Conservation (phyloP, 2,797 vertebrate species). For the Megalops cyprinoides region DNA sequence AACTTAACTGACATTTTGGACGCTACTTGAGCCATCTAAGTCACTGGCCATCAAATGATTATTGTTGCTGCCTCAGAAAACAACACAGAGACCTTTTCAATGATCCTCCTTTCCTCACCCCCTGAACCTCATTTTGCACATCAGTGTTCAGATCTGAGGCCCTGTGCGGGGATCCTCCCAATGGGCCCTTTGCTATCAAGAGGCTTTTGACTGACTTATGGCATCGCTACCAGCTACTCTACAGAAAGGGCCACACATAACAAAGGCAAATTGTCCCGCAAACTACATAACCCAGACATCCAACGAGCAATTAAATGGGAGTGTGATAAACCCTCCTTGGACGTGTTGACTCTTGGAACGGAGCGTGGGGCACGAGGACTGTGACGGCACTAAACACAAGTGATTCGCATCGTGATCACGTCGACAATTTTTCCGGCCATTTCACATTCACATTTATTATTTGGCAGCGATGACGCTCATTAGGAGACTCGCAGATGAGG, state of each 20-base stretch:
- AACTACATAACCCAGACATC: not conserved
- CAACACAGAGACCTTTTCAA: no score
- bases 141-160: no score
- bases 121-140: no score
- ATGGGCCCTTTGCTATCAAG: not conserved
- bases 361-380: no score
- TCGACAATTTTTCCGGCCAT: not conserved
- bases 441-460: not conserved
- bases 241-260: not conserved
- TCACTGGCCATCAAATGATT: not conserved
- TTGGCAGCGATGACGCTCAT: slow-evolving; percentile 2
- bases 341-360: no score
- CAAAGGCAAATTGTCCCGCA: no score
- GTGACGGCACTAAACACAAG: no score
- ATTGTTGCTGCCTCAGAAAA: not conserved
- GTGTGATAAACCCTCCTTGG: no score
- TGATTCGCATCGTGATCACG: not conserved
- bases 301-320: not conserved
- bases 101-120: no score
- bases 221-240: not conserved
- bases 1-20: not conserved
- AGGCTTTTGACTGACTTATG: not conserved
- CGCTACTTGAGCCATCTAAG: not conserved
- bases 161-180: no score
- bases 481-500: not conserved